These are phyloP conservation scores for Aleadryas rufinucha DNA, from an alignment of 2,113 vertebrate genomes.

Conservation along the genomic window DNA sequence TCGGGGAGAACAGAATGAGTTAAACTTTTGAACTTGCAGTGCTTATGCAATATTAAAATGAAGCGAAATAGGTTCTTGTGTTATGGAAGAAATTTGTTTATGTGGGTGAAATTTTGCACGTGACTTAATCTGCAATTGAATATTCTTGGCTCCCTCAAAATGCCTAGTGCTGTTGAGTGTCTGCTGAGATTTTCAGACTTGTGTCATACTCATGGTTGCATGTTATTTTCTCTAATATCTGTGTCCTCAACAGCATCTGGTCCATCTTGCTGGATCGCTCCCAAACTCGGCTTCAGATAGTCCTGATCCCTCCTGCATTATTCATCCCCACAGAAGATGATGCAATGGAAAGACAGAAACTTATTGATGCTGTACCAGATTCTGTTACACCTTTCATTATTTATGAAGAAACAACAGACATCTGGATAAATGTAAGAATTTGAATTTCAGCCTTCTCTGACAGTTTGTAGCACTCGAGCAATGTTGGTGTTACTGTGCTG, in stretches of 20 bases:
- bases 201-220: not conserved
- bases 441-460: not conserved
- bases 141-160: not conserved
- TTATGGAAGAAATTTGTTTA: not conserved
- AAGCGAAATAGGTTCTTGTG: not conserved
- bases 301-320: constrained; percentile 77
- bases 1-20: constrained; percentile 6
- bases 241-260: constrained; percentile 75
- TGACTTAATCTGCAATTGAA: not conserved
- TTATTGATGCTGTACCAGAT: constrained; percentile 76
- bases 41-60: constrained; percentile 51
- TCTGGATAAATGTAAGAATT: constrained; percentile 83
- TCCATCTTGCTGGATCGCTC: constrained; percentile 80
- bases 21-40: constrained; percentile 47
- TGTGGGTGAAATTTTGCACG: constrained; percentile 19
- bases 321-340: constrained; percentile 81
- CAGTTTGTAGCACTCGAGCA: not conserved
- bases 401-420: constrained; percentile 83
- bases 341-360: constrained; percentile 76
- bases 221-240: constrained; percentile 54
- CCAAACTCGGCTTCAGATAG: constrained; percentile 81
- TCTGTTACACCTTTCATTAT: constrained; percentile 78
- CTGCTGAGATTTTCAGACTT: not conserved
- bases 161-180: not conserved
- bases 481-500: not conserved